phyloP scores from a whole-genome alignment of 2,113 vertebrate genomes.

The Struthidea cinerea region DNA sequence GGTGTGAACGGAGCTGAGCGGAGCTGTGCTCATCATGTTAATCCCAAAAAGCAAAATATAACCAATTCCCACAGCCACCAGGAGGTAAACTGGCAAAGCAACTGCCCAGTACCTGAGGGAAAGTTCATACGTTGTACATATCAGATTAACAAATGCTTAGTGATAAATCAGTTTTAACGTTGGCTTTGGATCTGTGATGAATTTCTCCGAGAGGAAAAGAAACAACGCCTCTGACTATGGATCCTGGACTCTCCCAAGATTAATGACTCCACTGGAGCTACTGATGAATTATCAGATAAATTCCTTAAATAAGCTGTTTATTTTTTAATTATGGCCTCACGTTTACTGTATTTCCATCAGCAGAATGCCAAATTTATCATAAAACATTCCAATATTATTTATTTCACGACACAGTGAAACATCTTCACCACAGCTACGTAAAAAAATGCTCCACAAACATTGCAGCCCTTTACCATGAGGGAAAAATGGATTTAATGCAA shows the following conservation, averaged over 20 bases:
- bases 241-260: neutral
- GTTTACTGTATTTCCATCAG: neutral
- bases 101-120: conserved; percentile 89
- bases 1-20: conserved; percentile 84
- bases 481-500: neutral
- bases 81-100: conserved; percentile 84
- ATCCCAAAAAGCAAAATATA: conserved; percentile 85
- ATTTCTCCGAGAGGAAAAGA: neutral
- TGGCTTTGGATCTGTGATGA: too few relatives aligned
- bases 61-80: conserved; percentile 76
- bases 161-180: neutral
- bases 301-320: neutral
- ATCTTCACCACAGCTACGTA: neutral
- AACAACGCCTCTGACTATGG: neutral
- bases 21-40: conserved; percentile 91
- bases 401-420: neutral
- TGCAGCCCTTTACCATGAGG: neutral
- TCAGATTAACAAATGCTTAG: neutral
- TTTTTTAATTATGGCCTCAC: neutral
- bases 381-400: neutral
- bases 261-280: neutral
- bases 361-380: neutral
- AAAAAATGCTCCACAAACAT: neutral
- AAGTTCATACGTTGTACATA: neutral
- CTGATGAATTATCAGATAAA: neutral